Evolutionary conservation across 2,113 vertebrate species (phyloP), one percentile per base, ranked within the genome.

Genomic region (Arvicanthis niloticus): DNA sequence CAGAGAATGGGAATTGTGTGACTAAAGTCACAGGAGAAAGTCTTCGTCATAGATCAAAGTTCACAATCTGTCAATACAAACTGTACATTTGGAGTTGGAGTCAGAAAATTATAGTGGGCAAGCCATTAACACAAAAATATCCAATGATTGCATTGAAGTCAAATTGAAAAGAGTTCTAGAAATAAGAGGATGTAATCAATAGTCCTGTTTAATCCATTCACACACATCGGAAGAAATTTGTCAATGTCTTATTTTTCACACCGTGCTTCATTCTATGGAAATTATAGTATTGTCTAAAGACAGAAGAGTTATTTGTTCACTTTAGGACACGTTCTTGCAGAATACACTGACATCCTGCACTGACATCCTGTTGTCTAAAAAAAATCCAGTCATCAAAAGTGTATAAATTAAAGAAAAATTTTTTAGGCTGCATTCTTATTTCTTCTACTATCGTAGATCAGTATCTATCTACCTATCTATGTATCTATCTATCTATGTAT

Each of bases 1-100:
- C 13, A 0, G 17, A 19, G n/a, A 15, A 19, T 22, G 12, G 34
- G 8, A 5, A 0, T 8, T 31, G 48, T 1, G 34, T 7, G 16
- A 88, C 56, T n/a, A 29, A 26, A 19, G 34, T 62, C 73, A 8
- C 45, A 48, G 29, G 53, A 13, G 37, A 13, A n/a, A 68, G 45
- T 56, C 19, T 34, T 0, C 7, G 6, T 24, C 16, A 7, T 2
- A 37, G n/a, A 3, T n/a, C 58, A 40, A 1, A 3, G 16, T 16
- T 31, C 53, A 31, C 2, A 13, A 13, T 15, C 68, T 26, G 62
- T 40, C 78, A 75, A 9, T 5, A 5, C 2, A 70, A 75, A n/a
- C 34, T 68, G 24, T n/a, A 40, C 37, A 75, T 7, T 29, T 60
- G 45, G 78, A 77, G 40, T 12, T 65, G 26, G 53, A 12, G 4